Evolutionary conservation across 2,797 vertebrate species (phyloP).

Genomic region (Basileuterus tristriatus): DNA sequence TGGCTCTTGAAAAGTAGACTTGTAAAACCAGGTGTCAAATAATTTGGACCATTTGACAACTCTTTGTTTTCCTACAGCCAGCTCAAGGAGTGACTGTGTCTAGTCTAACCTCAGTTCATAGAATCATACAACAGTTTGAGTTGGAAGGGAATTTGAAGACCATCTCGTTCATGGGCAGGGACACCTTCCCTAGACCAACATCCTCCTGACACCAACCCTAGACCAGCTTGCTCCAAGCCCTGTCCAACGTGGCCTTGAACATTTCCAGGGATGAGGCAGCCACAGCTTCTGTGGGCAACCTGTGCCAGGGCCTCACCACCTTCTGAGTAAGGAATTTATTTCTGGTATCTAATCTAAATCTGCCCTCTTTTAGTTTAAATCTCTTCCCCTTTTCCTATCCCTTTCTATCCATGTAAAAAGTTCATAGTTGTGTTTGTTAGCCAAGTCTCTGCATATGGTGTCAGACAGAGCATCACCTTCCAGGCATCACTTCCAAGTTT

Average conservation of each 20-base stretch:
- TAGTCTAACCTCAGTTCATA: background rate
- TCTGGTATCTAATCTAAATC: background rate
- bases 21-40: background rate
- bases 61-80: background rate
- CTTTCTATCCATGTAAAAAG: background rate
- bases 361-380: background rate
- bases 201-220: background rate
- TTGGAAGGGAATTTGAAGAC: background rate
- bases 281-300: background rate
- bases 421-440: background rate
- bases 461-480: background rate
- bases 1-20: background rate
- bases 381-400: background rate
- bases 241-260: background rate
- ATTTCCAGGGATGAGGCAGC: background rate
- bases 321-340: background rate
- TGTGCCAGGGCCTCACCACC: background rate
- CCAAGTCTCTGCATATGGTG: background rate
- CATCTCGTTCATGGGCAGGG: background rate
- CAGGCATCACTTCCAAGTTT: background rate
- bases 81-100: background rate
- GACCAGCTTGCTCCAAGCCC: background rate
- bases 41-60: background rate
- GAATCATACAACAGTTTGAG: background rate
- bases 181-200: background rate